Conservation (phyloP, 2,888 invertebrate genomes). For the Tetanocera ferruginea region DNA sequence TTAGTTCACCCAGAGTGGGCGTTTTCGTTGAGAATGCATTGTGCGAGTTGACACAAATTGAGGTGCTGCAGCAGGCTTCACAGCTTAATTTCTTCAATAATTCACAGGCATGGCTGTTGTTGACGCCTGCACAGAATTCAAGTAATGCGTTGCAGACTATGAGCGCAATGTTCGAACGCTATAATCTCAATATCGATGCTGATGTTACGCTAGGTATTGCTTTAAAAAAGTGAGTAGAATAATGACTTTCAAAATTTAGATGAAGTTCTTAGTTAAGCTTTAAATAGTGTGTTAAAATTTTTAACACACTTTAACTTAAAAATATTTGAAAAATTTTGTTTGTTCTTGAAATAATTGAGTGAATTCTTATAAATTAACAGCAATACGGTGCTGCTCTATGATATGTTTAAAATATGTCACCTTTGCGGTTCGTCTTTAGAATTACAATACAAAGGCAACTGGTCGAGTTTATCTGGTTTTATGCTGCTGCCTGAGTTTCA, state of each 20-base stretch:
- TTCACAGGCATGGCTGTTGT: slow-evolving; percentile 60
- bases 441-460: slow-evolving; percentile 56
- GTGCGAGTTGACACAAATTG: slow-evolving; percentile 38
- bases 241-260: slow-evolving; percentile 8
- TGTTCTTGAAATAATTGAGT: not conserved
- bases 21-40: slow-evolving; percentile 54
- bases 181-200: slow-evolving; percentile 59
- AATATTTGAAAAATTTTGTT: no score
- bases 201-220: slow-evolving; percentile 61
- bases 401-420: slow-evolving; percentile 59
- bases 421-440: slow-evolving; percentile 47
- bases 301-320: no score
- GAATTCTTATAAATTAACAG: slow-evolving; percentile 26
- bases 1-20: slow-evolving; percentile 54
- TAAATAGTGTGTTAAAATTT: no score
- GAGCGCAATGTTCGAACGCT: slow-evolving; percentile 22
- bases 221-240: slow-evolving; percentile 41
- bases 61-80: slow-evolving; percentile 52
- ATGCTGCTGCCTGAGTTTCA: not conserved
- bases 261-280: not conserved
- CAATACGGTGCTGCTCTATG: slow-evolving; percentile 55
- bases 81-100: slow-evolving; percentile 55
- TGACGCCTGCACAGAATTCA: slow-evolving; percentile 43
- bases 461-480: slow-evolving; percentile 53
- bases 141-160: slow-evolving; percentile 6